phyloP scores from a whole-genome alignment of 2,113 vertebrate genomes.

The Trogon surrucura region DNA sequence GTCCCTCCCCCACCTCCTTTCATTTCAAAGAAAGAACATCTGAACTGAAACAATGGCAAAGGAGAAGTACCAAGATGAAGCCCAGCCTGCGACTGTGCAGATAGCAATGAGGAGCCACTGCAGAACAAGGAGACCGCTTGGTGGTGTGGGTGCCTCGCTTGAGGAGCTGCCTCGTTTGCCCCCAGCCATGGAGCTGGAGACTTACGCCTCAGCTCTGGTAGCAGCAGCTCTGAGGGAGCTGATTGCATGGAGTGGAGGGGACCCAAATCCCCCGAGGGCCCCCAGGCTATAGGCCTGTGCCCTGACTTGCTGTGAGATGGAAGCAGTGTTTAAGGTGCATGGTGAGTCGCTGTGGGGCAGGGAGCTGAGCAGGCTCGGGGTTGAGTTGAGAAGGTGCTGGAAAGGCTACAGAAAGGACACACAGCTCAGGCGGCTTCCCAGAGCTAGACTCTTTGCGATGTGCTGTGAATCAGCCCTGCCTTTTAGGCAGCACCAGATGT shows the following conservation, averaged over 20 bases:
- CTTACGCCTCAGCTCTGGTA: background rate
- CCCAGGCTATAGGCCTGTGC: background rate
- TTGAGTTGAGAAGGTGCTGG: background rate
- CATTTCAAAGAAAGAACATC: background rate
- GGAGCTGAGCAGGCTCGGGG: background rate
- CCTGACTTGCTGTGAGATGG: background rate
- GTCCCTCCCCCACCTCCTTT: background rate
- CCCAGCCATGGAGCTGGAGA: background rate
- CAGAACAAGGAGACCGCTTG: background rate
- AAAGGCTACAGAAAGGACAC: background rate
- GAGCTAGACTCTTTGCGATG: accelerated
- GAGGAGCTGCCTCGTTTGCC: background rate
- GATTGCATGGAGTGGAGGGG: background rate
- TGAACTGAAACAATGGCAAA: background rate
- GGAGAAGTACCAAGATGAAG: background rate
- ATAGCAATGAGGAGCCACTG: background rate
- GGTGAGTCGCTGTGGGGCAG: background rate
- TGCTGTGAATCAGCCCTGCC: background rate
- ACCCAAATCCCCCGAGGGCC: too few relatives aligned
- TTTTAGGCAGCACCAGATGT: background rate
- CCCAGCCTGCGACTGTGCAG: background rate
- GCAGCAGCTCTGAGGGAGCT: background rate
- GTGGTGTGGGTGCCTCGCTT: accelerated
- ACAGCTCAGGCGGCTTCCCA: background rate
- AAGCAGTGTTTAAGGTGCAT: background rate